Evolutionary conservation across 2,113 vertebrate genomes (phyloP).

Genomic region (human (Homo sapiens)): GRCh38 chr9:90487001-90487500

Average conservation of each 20-base stretch:
- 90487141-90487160: not conserved
- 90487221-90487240: not conserved
- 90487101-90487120: not conserved
- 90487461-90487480: not conserved
- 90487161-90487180: rapidly evolving
- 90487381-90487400: not conserved
- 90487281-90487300: not conserved
- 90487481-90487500: not conserved
- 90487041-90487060: not conserved
- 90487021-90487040: not conserved
- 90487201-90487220: not conserved
- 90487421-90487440: not conserved
- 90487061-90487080: not conserved
- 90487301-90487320: not conserved
- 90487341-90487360: not conserved
- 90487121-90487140: not conserved
- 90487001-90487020: not conserved
- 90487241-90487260: not conserved
- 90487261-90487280: not conserved
- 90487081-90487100: not conserved
- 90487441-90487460: not conserved
- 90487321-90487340: too few relatives aligned
- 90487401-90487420: not conserved
- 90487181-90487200: not conserved
- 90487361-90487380: not conserved